Evolutionary conservation across 2,888 invertebrate genomes (phyloP), one percentile per base, ranked within the genome.

Genomic region (Laothoe populi): DNA sequence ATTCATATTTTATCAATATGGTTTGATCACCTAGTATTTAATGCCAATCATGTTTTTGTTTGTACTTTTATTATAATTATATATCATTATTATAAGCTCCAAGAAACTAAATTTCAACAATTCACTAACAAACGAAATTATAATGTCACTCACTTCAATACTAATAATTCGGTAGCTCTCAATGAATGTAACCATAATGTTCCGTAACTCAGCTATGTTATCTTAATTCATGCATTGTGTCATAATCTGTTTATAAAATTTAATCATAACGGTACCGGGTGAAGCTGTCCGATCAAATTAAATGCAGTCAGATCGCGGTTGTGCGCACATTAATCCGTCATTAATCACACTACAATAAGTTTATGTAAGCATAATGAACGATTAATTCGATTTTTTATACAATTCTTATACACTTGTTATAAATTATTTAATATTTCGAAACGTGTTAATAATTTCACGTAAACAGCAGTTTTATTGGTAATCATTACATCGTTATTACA

Each of bases 201-300:
- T 35, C 53, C 35, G 35, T 53, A 35, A 19, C 10, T 35, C 31
- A 4, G 10, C 11, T 35, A 19, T 53, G 53, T 53, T 53, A 53
- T 53, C 53, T 53, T 53, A 53, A 53, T 35, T 35, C 19, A 53
- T 53, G 35, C 53, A 35, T 10, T 53, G 31, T 53, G 53, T 53
- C 53, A 53, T 35, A 35, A 53, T 53, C 35, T 53, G 35, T 53
- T 31, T 53, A 31, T 71, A 70, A 64, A 76, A 73, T 78, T 77
- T 77, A 80, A 79, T 79, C 80, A 72, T 87, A 89, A 87, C 87
- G 87, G 88, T 79, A 67, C 67, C 61, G 70, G 79, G 83, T 82
- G 83, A 81, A 70, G 66, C 70, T 79, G 84, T 82, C 84, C 70
- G 71, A 81, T 82, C 75, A 73, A 77, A 83, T 86, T 75, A 84